phyloP scores from a whole-genome alignment of 2,797 vertebrate genomes.

The Streptopelia turtur region DNA sequence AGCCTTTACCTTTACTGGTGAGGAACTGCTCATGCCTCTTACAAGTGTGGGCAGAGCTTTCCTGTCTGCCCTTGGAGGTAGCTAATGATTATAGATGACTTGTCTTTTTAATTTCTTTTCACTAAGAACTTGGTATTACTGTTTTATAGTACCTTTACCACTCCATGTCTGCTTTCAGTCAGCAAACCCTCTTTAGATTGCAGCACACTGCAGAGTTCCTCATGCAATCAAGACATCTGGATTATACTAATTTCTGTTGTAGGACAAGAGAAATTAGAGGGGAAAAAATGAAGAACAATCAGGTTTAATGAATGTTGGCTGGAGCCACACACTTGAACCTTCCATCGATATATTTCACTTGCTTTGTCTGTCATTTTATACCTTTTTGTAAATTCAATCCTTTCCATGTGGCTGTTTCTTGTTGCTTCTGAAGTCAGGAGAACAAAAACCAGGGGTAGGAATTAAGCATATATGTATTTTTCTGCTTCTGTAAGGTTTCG shows the following conservation, averaged over 20 bases:
- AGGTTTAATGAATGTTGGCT: conserved; percentile 56
- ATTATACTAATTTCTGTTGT: conserved; percentile 45
- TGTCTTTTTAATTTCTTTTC: neutral
- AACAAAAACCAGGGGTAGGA: neutral
- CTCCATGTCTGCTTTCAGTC: neutral
- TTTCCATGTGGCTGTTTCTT: conserved; percentile 31
- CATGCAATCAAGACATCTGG: conserved; percentile 49
- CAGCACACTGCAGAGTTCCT: neutral
- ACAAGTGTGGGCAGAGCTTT: neutral
- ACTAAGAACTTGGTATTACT: neutral
- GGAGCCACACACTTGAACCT: conserved; percentile 1
- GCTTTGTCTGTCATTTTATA: conserved; percentile 1
- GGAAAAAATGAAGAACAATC: conserved; percentile 36
- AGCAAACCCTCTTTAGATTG: neutral
- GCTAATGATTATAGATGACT: neutral
- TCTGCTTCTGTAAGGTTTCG: neutral
- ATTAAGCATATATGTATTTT: neutral
- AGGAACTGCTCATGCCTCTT: neutral
- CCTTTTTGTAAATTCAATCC: conserved; percentile 26
- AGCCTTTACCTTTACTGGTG: neutral
- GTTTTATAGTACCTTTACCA: neutral
- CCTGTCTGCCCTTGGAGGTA: neutral
- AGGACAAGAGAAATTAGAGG: conserved; percentile 43
- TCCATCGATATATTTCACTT: neutral
- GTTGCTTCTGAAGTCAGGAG: neutral